Percentiles rank a stretch among this genome's conserved stretches.
phyloP scores from a whole-genome alignment of 2,113 vertebrate genomes.

The Thinocorus orbignyianus region DNA sequence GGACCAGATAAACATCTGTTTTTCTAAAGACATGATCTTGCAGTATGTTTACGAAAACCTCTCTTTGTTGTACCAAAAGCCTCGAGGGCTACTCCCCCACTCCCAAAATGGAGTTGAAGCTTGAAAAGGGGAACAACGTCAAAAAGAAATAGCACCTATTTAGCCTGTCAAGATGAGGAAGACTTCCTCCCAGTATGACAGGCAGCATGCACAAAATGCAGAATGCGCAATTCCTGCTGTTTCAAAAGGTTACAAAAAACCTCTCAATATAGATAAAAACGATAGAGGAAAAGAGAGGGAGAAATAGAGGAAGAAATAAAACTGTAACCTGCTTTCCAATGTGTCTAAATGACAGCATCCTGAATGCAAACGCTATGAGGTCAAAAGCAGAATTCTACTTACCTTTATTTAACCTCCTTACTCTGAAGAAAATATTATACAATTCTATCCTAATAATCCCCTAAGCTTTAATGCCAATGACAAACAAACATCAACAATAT shows the following conservation, averaged over 20 bases:
- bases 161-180: not conserved
- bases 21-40: not conserved
- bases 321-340: not conserved
- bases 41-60: not conserved
- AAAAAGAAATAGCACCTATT: not conserved
- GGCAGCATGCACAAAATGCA: not conserved
- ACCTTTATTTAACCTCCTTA: not conserved
- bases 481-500: not conserved
- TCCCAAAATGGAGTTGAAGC: not conserved
- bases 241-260: slow-evolving; percentile 2
- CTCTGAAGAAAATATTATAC: not conserved
- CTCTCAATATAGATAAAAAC: not conserved
- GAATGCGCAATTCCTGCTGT: not conserved
- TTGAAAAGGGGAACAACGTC: not conserved
- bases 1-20: not conserved
- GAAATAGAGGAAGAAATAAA: not conserved
- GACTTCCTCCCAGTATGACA: not conserved
- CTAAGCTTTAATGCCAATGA: not conserved
- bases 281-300: not conserved
- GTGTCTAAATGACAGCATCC: not conserved
- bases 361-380: not conserved
- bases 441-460: not conserved
- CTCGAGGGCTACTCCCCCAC: not conserved
- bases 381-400: not conserved
- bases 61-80: not conserved